These are phyloP conservation scores for Elephantulus edwardii DNA, from an alignment of 2,113 vertebrate species.

Conservation along the genomic window DNA sequence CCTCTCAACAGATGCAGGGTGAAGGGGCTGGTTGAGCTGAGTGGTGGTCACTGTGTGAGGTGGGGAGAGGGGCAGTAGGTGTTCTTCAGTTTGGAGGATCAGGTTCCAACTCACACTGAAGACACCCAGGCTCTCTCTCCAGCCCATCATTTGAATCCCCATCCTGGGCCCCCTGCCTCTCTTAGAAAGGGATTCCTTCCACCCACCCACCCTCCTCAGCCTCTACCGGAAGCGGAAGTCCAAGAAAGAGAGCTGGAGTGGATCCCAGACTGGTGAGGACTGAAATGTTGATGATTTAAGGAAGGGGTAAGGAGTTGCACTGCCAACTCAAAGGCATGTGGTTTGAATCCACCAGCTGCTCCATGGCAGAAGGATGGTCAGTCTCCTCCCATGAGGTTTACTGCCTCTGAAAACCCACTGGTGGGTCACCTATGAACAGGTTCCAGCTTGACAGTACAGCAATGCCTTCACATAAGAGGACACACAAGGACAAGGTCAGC, in stretches of 20 bases:
- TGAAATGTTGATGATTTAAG: neutral
- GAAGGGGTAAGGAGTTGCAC: too few relatives aligned
- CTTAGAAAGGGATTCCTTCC: neutral
- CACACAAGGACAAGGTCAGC: neutral
- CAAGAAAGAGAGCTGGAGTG: neutral
- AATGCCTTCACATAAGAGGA: neutral
- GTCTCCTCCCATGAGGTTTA: too few relatives aligned
- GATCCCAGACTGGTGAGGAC: neutral
- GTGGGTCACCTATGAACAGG: too few relatives aligned
- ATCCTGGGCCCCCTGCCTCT: neutral
- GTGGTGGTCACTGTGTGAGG: rapidly evolving
- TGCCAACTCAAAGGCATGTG: too few relatives aligned
- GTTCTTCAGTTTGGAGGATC: neutral
- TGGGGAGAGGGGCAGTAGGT: rapidly evolving
- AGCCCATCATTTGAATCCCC: too few relatives aligned
- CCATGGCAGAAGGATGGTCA: too few relatives aligned
- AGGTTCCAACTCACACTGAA: neutral
- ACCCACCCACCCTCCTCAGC: neutral
- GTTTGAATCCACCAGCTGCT: too few relatives aligned
- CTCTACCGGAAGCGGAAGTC: neutral
- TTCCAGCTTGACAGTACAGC: too few relatives aligned
- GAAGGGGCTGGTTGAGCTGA: neutral
- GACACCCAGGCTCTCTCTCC: neutral
- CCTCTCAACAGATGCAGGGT: neutral
- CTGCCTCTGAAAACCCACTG: too few relatives aligned